Conservation (phyloP, 2,797 vertebrate species). For the Pseudochaenichthys georgianus region DNA sequence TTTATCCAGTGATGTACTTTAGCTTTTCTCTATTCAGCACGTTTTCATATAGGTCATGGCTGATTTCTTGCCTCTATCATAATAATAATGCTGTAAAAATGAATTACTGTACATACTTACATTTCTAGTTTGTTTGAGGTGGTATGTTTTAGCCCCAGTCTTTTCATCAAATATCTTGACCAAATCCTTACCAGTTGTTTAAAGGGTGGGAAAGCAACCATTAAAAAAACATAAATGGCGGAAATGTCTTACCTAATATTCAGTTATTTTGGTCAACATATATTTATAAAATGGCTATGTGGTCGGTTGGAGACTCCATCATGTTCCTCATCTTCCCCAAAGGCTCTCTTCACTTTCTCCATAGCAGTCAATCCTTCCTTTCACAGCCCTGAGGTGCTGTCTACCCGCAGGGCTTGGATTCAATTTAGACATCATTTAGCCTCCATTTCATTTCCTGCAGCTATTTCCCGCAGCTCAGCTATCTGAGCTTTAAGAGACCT, state of each 20-base stretch:
- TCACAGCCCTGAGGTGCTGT: no score
- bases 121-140: no score
- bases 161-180: neutral
- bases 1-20: no score
- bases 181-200: neutral
- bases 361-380: no score
- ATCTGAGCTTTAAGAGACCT: neutral
- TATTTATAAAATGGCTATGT: neutral
- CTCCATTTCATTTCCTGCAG: no score
- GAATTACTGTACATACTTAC: no score
- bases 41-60: no score
- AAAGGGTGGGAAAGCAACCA: neutral
- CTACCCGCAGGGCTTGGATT: no score
- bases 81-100: no score
- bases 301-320: neutral
- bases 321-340: neutral
- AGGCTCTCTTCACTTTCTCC: neutral
- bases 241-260: constrained; percentile 2
- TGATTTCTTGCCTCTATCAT: no score
- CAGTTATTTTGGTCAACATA: neutral
- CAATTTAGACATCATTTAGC: no score
- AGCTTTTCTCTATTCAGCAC: no score
- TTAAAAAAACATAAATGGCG: rapidly evolving
- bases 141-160: neutral
- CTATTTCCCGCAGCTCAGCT: neutral